phyloP scores from a whole-genome alignment of 2,888 invertebrate genomes.

The Ichneumon xanthorius region DNA sequence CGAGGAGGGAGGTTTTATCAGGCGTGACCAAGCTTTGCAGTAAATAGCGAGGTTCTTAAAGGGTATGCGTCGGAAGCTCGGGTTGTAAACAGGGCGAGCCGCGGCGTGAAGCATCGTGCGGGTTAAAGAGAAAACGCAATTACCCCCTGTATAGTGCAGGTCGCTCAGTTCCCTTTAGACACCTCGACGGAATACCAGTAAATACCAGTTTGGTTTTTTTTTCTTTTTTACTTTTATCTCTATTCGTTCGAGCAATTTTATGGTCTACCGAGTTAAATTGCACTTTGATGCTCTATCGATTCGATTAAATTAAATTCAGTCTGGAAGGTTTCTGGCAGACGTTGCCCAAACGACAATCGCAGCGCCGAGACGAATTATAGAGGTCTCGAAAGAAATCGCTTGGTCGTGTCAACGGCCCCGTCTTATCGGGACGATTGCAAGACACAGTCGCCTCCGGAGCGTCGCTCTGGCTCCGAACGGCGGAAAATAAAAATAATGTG shows the following conservation, averaged over 20 bases:
- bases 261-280: background rate
- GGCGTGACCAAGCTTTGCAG: conserved; percentile 23
- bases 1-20: background rate
- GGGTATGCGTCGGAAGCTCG: background rate
- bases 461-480: too few relatives aligned
- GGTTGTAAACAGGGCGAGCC: background rate
- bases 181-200: too few relatives aligned
- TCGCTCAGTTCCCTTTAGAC: too few relatives aligned
- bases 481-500: too few relatives aligned
- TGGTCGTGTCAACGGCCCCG: background rate
- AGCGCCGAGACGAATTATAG: conserved; percentile 12
- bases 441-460: background rate
- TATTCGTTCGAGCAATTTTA: background rate
- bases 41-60: background rate
- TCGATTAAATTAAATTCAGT: conserved; percentile 6
- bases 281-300: background rate
- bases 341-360: conserved; percentile 4
- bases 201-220: background rate
- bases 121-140: background rate
- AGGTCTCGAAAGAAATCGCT: conserved; percentile 34
- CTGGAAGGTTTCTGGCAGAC: background rate
- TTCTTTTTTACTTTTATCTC: background rate
- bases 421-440: conserved; percentile 16
- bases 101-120: background rate
- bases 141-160: background rate